Percentiles rank a stretch among this genome's conserved stretches.
Conservation (phyloP, 1,140 invertebrate species). For the Anadara kagoshimensis region DNA sequence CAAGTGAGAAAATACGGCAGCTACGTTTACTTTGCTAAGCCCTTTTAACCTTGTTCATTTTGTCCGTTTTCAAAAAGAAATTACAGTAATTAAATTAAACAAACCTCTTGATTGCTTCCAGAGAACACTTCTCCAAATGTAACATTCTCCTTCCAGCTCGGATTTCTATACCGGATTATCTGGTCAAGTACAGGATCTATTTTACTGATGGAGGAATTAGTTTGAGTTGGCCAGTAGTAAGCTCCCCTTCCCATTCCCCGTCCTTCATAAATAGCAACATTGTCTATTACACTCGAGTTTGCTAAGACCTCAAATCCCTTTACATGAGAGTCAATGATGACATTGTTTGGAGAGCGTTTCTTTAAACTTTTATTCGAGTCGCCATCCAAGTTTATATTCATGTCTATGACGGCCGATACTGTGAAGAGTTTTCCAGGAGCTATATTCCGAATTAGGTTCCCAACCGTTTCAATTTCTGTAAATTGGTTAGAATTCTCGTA, state of each 20-base stretch:
- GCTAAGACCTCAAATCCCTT: constrained; percentile 43
- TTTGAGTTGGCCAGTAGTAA: constrained; percentile 54
- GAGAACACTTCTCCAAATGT: constrained; percentile 54
- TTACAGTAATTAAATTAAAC: not conserved
- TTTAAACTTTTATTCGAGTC: no score
- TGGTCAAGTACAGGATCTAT: constrained; percentile 42
- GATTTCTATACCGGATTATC: constrained; percentile 41
- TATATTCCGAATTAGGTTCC: no score
- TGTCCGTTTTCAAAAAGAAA: no score
- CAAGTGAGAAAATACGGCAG: no score
- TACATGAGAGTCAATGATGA: constrained; percentile 41
- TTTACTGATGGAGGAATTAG: constrained; percentile 23
- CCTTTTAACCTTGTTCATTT: no score
- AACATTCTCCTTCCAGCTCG: constrained; percentile 31
- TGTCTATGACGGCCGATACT: constrained; percentile 44
- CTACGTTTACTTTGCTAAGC: no score
- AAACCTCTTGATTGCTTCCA: constrained; percentile 46
- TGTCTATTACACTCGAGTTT: constrained; percentile 28
- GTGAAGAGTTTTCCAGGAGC: not conserved
- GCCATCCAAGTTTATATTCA: not conserved
- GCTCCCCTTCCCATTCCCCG: constrained; percentile 49
- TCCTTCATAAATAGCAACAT: constrained; percentile 57
- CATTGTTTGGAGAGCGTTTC: no score
- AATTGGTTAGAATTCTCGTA: no score
- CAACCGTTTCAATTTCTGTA: no score